Conservation (phyloP, 2,113 vertebrate genomes). For the Melanocharis versteri region DNA sequence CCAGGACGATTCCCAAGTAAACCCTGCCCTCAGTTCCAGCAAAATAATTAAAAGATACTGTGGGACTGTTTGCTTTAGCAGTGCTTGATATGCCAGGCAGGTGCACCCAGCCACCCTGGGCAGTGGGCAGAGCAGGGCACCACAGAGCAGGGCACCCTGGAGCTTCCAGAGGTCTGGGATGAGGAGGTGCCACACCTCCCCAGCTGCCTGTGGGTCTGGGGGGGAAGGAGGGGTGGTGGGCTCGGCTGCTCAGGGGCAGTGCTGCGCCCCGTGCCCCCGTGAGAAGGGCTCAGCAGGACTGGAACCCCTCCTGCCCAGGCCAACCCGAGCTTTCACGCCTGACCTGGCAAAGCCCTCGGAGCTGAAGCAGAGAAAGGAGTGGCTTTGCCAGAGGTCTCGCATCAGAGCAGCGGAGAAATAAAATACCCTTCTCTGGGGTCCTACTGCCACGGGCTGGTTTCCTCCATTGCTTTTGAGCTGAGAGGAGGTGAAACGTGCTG, state of each 20-base stretch:
- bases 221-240: background rate
- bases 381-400: background rate
- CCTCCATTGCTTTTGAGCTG: background rate
- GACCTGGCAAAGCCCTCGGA: background rate
- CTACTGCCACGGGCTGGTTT: accelerated
- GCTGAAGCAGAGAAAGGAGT: background rate
- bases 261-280: background rate
- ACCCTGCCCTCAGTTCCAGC: background rate
- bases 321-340: accelerated
- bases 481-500: background rate
- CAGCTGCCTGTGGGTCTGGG: background rate
- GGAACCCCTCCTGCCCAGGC: background rate
- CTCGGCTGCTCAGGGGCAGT: background rate
- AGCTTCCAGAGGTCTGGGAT: background rate
- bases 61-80: background rate
- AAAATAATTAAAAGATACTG: background rate
- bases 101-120: background rate
- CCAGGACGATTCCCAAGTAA: background rate
- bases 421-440: background rate
- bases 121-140: background rate
- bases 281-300: background rate
- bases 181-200: background rate
- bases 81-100: background rate
- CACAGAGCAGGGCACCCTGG: background rate
- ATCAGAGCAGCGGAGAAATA: background rate